Evolutionary conservation across 2,888 invertebrate genomes (phyloP).

Genomic region (Phyllotreta cruciferae): DNA sequence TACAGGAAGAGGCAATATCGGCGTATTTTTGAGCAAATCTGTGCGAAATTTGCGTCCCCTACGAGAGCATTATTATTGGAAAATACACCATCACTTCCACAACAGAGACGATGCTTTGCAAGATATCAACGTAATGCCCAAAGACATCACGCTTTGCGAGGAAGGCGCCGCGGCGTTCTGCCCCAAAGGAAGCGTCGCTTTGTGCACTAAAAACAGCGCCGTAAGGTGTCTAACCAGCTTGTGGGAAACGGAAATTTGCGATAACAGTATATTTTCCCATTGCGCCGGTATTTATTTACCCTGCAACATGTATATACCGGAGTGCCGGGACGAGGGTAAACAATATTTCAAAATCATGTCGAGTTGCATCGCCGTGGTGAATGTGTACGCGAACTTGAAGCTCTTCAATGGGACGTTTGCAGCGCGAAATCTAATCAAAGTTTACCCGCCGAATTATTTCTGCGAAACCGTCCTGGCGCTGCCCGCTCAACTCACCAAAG

Average conservation of each 20-base stretch:
- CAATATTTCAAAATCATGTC: neutral
- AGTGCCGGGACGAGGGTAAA: slow-evolving; percentile 8
- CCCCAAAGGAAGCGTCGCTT: slow-evolving; percentile 11
- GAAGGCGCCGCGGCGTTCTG: slow-evolving; percentile 9
- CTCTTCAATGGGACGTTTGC: slow-evolving; percentile 14
- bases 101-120: slow-evolving; percentile 11
- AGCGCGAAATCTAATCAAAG: slow-evolving; percentile 19
- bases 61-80: slow-evolving; percentile 16
- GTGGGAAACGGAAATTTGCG: slow-evolving; percentile 14
- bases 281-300: slow-evolving; percentile 10
- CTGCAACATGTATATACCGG: slow-evolving; percentile 12
- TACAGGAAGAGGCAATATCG: slow-evolving; percentile 15
- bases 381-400: slow-evolving; percentile 13
- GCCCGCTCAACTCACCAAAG: slow-evolving; percentile 11
- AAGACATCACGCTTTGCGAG: slow-evolving; percentile 24
- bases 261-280: slow-evolving; percentile 3
- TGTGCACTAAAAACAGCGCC: slow-evolving; percentile 25
- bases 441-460: slow-evolving; percentile 20
- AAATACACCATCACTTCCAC: slow-evolving; percentile 21
- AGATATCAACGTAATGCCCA: slow-evolving; percentile 14
- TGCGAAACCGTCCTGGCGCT: slow-evolving; percentile 23
- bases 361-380: slow-evolving; percentile 17
- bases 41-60: slow-evolving; percentile 5
- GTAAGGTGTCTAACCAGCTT: slow-evolving; percentile 21
- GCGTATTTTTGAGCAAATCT: slow-evolving; percentile 11